Evolutionary conservation across 1,140 invertebrate genomes (phyloP).

Genomic region (Tetramorium simillimum): DNA sequence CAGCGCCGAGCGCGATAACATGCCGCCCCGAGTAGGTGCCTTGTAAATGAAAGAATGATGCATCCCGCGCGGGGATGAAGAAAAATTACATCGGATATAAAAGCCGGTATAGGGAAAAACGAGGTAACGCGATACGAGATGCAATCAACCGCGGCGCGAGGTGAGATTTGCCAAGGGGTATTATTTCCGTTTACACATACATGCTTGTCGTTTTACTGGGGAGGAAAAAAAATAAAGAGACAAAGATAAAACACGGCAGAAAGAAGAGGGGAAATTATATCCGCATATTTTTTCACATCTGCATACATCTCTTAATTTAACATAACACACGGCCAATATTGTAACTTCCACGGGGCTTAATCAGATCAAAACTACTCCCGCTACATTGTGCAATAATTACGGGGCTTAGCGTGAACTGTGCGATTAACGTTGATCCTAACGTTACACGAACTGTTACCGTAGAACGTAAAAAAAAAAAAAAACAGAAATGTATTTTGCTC

Average conservation of each 20-base stretch:
- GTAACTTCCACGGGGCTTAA: not conserved
- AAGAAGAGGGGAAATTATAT: not conserved
- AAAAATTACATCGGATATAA: constrained; percentile 13
- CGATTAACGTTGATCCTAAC: not conserved
- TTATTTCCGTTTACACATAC: not conserved
- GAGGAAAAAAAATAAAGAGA: not conserved
- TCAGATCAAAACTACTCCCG: not conserved
- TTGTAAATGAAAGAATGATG: constrained; percentile 30
- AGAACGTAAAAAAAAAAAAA: not conserved
- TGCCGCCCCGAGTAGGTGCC: not conserved
- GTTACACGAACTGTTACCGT: not conserved
- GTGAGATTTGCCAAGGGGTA: not conserved
- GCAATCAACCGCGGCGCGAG: not conserved
- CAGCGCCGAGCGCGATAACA: not conserved
- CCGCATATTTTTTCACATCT: not conserved
- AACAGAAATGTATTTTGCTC: not conserved
- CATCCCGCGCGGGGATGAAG: not conserved
- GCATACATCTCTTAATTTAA: constrained; percentile 5
- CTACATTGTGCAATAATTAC: not conserved
- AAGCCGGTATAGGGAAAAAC: not conserved
- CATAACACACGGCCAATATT: not conserved
- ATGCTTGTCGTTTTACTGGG: not conserved
- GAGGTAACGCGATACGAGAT: not conserved
- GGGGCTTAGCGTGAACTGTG: not conserved
- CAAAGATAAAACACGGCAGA: not conserved